Percentiles rank a stretch among this genome's conserved stretches.
These are phyloP conservation scores for Drosophila longiperda DNA, from an alignment of 2,888 invertebrate species.

Conservation along the genomic window DNA sequence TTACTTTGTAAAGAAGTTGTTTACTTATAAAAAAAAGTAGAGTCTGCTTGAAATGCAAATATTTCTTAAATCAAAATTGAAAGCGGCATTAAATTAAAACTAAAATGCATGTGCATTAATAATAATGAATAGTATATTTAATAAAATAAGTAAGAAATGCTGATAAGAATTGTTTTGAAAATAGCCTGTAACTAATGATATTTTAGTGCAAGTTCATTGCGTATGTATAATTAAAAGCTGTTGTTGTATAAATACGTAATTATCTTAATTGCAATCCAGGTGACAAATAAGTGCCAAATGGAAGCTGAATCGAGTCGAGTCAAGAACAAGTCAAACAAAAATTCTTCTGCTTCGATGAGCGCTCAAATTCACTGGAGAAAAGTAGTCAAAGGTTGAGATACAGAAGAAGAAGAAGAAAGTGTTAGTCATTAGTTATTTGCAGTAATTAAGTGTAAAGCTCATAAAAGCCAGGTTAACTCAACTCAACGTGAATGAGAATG, in stretches of 20 bases:
- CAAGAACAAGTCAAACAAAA: conserved; percentile 27
- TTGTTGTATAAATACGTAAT: conserved; percentile 17
- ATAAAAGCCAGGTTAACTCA: conserved; percentile 39
- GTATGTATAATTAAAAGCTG: conserved; percentile 16
- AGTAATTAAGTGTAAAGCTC: conserved; percentile 74
- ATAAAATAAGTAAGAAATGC: neutral
- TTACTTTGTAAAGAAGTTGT: neutral
- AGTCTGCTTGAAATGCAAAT: neutral
- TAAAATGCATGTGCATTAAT: neutral
- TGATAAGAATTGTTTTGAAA: neutral
- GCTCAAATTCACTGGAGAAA: conserved; percentile 24
- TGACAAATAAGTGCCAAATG: conserved; percentile 30
- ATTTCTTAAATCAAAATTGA: neutral
- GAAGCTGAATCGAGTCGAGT: neutral
- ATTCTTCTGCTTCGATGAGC: conserved; percentile 40
- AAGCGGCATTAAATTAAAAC: neutral
- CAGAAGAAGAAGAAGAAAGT: conserved; percentile 34
- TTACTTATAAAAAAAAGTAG: neutral
- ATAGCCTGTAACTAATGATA: neutral
- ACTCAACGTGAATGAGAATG: conserved; percentile 16
- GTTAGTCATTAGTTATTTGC: conserved; percentile 71
- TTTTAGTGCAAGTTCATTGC: neutral
- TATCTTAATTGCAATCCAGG: conserved; percentile 40
- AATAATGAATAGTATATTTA: neutral
- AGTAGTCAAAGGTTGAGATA: neutral